A percentile compares a stretch with the other conserved stretches of the same genome.
phyloP scores from a whole-genome alignment of 2,888 invertebrate species.

The Nesidiocoris tenuis region DNA sequence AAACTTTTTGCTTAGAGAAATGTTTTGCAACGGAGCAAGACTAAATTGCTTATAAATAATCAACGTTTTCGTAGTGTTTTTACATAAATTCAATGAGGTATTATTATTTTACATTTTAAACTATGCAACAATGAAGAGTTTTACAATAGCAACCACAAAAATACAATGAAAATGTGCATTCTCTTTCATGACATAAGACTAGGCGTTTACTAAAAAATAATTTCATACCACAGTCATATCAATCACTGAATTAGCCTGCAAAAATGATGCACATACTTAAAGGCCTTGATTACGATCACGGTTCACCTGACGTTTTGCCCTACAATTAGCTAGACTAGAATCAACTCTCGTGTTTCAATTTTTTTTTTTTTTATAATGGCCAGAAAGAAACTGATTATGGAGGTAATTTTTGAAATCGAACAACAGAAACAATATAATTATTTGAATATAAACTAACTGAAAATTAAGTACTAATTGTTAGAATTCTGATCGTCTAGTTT shows the following conservation, averaged over 20 bases:
- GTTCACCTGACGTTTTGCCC: not conserved
- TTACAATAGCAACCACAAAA: constrained; percentile 29
- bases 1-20: too few relatives aligned
- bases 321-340: not conserved
- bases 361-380: too few relatives aligned
- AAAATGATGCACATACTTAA: constrained; percentile 23
- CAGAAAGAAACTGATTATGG: too few relatives aligned
- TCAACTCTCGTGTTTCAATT: not conserved
- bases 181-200: constrained; percentile 3
- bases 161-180: constrained; percentile 25
- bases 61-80: constrained; percentile 23
- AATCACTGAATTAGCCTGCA: constrained; percentile 25
- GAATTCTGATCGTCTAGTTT: too few relatives aligned
- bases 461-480: too few relatives aligned
- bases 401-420: too few relatives aligned
- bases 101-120: constrained; percentile 4
- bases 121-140: constrained; percentile 15
- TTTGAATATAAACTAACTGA: too few relatives aligned
- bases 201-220: constrained; percentile 30
- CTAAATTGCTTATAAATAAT: constrained; percentile 34
- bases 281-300: constrained; percentile 28
- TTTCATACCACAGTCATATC: constrained; percentile 37
- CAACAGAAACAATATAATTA: too few relatives aligned
- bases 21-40: not conserved
- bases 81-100: not conserved